Evolutionary conservation across 2,888 invertebrate genomes (phyloP).

Genomic region (Hartigia nigra): DNA sequence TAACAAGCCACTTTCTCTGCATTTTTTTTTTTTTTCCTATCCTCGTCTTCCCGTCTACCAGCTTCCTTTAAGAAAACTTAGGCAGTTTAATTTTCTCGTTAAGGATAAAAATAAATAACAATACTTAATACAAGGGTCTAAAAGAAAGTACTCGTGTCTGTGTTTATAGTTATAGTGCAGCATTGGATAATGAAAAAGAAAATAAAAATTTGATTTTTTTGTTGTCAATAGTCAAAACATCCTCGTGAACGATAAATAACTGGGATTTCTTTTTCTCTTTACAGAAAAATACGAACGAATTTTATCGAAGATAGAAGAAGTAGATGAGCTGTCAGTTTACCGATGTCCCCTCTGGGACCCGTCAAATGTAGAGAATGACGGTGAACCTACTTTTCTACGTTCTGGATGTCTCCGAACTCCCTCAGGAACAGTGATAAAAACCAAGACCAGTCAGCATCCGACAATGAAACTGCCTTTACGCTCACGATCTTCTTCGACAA

Average conservation of each 20-base stretch:
- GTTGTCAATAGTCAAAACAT: neutral
- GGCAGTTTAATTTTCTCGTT: too few species aligned
- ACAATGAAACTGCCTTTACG: constrained; percentile 48
- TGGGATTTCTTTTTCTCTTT: neutral
- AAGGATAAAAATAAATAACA: neutral
- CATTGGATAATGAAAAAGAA: neutral
- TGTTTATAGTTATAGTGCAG: neutral
- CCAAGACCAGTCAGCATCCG: constrained; percentile 57
- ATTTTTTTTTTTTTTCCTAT: constrained; percentile 16
- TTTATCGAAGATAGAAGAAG: constrained; percentile 24
- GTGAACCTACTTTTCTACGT: constrained; percentile 48
- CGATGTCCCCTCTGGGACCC: constrained; percentile 58
- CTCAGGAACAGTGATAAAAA: constrained; percentile 58
- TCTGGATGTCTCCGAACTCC: constrained; percentile 44
- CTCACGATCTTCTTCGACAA: constrained; percentile 30
- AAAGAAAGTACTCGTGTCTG: neutral
- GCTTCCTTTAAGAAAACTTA: neutral
- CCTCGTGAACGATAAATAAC: neutral
- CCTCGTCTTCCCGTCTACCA: neutral
- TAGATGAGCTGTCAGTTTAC: constrained; percentile 57
- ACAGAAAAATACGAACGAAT: neutral
- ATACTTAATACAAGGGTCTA: neutral
- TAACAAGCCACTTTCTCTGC: constrained; percentile 47
- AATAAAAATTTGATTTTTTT: neutral
- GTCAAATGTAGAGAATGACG: constrained; percentile 56